Conservation (phyloP, 2,888 invertebrate genomes). For the Timema cristinae region DNA sequence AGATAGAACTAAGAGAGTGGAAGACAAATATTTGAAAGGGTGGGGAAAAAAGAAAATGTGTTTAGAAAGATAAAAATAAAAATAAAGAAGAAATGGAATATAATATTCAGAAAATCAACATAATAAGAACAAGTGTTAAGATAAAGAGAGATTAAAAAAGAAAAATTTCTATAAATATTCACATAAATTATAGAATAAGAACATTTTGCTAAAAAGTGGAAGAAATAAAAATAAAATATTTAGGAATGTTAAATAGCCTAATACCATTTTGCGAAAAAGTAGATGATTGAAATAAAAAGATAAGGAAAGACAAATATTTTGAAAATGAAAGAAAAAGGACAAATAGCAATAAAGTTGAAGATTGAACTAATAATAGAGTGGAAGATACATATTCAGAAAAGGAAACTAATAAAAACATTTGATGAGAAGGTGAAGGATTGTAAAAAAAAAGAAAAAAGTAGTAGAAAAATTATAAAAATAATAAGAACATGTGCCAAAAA, state of each 20-base stretch:
- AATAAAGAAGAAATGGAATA: not conserved
- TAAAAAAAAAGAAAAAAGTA: too few relatives aligned
- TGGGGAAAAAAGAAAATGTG: not conserved
- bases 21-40: too few relatives aligned
- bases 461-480: not conserved
- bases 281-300: too few relatives aligned
- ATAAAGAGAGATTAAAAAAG: not conserved
- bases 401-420: not conserved
- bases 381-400: not conserved
- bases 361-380: too few relatives aligned
- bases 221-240: too few relatives aligned
- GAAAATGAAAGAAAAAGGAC: not conserved
- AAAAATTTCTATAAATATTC: not conserved
- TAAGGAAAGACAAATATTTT: not conserved
- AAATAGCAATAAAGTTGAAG: conserved; percentile 15
- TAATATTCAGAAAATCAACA: not conserved
- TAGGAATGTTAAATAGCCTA: too few relatives aligned
- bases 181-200: too few relatives aligned
- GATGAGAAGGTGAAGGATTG: not conserved
- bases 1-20: too few relatives aligned
- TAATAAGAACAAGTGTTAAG: not conserved
- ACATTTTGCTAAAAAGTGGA: not conserved
- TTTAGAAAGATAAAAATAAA: not conserved
- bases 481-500: not conserved
- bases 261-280: too few relatives aligned